phyloP scores from a whole-genome alignment of 2,797 vertebrate genomes.

The Pseudomugil tenellus region DNA sequence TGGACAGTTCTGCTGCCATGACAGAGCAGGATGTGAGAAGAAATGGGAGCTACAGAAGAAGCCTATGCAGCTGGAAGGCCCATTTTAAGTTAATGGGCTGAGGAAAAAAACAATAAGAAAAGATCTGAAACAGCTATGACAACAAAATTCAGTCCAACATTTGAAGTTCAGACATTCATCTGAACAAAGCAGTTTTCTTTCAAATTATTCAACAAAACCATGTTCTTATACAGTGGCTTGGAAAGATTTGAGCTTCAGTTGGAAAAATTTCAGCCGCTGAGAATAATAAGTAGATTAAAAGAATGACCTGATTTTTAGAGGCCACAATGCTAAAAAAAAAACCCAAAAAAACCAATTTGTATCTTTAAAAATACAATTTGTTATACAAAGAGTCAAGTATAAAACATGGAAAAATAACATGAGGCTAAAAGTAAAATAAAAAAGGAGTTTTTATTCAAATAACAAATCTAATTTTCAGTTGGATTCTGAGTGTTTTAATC shows the following conservation, averaged over 20 bases:
- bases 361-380: neutral
- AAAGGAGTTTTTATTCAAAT: neutral
- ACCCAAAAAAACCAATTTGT: too few species aligned
- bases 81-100: conserved; percentile 57
- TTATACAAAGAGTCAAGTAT: neutral
- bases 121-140: conserved; percentile 63
- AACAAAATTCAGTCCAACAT: conserved; percentile 58
- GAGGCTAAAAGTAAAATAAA: neutral
- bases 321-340: neutral
- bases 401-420: neutral
- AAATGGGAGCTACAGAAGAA: conserved; percentile 55
- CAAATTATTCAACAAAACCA: conserved; percentile 16
- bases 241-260: neutral
- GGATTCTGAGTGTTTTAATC: neutral
- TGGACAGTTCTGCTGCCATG: conserved; percentile 47
- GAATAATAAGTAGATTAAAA: neutral
- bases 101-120: conserved; percentile 47
- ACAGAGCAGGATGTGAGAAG: conserved; percentile 65
- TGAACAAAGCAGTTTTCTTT: conserved; percentile 33
- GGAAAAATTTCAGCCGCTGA: neutral
- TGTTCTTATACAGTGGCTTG: conserved; percentile 15
- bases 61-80: conserved; percentile 34
- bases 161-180: conserved; percentile 55
- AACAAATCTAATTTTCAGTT: neutral
- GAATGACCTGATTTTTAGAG: neutral